Evolutionary conservation across 2,113 vertebrate genomes (phyloP).

Genomic region (Proterorhinus semilunaris): DNA sequence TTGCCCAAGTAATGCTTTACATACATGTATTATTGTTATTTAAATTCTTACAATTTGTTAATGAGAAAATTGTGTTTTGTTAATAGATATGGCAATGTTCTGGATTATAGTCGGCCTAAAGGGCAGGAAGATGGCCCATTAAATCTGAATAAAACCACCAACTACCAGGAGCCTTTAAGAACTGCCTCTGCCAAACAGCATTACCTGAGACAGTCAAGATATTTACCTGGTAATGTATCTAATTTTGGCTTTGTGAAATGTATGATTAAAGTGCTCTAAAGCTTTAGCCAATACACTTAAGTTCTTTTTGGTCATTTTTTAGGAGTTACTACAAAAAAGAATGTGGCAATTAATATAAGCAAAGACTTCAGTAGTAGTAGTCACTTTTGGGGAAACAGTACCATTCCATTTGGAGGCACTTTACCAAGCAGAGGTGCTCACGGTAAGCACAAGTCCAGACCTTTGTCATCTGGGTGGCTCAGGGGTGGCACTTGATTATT

Average conservation of each 20-base stretch:
- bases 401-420: constrained; percentile 79
- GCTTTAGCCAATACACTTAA: not conserved
- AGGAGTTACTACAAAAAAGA: constrained; percentile 89
- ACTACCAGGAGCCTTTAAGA: constrained; percentile 79
- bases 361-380: constrained; percentile 78
- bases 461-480: not conserved
- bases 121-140: constrained; percentile 76
- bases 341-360: constrained; percentile 73
- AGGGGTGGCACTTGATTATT: no score
- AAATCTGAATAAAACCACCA: constrained; percentile 74
- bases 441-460: constrained; percentile 68
- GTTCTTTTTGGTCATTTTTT: constrained; percentile 10
- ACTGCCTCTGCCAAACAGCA: constrained; percentile 85
- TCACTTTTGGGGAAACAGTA: constrained; percentile 81
- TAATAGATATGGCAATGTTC: constrained; percentile 84
- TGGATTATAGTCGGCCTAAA: constrained; percentile 84
- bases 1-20: constrained; percentile 75
- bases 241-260: not conserved
- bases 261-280: not conserved
- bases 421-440: constrained; percentile 81
- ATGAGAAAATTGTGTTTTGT: not conserved
- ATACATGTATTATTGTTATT: not conserved
- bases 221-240: constrained; percentile 84
- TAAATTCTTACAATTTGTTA: not conserved
- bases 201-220: constrained; percentile 90